Evolutionary conservation across 2,113 vertebrate genomes (phyloP).

Genomic region (Chamaea fasciata): DNA sequence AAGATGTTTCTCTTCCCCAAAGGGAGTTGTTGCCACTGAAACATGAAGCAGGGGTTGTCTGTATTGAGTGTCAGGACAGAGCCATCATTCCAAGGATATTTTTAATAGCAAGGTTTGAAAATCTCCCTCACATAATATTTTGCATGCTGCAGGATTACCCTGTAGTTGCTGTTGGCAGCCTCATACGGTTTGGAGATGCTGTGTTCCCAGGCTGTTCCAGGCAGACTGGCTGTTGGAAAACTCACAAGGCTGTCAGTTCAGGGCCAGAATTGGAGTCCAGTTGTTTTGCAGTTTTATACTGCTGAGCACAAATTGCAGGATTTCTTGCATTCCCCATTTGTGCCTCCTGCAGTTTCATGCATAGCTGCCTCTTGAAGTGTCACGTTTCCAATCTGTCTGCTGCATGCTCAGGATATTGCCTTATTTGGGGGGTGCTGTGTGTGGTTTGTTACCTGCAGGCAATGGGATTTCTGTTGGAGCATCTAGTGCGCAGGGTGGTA

Average conservation of each 20-base stretch:
- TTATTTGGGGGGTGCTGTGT: fast-evolving
- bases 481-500: neutral
- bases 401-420: neutral
- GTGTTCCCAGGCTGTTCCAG: neutral
- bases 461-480: fast-evolving
- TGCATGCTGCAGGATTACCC: neutral
- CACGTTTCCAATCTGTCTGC: neutral
- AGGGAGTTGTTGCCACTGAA: neutral
- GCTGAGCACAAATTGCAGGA: neutral
- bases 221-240: neutral
- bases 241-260: neutral
- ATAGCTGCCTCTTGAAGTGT: neutral
- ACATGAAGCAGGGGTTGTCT: neutral
- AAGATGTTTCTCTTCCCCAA: neutral
- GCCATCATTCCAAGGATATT: neutral
- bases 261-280: neutral
- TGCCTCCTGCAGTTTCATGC: neutral
- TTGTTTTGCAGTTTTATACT: neutral
- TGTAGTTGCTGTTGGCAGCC: neutral
- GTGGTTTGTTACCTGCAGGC: neutral
- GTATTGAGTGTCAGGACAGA: neutral
- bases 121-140: neutral
- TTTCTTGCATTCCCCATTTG: neutral
- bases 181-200: neutral
- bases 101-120: neutral